Percentiles rank a stretch among this genome's conserved stretches.
These are phyloP conservation scores for Hybos culiciformis DNA, from an alignment of 2,888 invertebrate genomes.

Conservation along the genomic window DNA sequence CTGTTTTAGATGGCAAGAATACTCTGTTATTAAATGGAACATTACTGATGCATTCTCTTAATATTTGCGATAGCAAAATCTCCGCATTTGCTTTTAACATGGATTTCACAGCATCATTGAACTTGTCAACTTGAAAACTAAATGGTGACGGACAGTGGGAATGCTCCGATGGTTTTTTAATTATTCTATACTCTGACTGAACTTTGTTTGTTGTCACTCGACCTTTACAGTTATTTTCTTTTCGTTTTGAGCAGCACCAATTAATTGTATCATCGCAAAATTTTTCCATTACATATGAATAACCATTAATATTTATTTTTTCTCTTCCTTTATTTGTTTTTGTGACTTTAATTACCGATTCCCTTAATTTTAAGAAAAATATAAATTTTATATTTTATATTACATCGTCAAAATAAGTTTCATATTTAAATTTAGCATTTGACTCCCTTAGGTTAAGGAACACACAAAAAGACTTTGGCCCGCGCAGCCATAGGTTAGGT, in stretches of 20 bases:
- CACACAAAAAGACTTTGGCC: no score
- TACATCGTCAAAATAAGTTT: no score
- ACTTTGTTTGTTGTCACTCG: not conserved
- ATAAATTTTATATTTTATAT: no score
- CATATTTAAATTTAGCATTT: no score
- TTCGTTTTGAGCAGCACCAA: not conserved
- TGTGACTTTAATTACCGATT: no score
- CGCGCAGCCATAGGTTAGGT: no score
- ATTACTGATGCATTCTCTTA: not conserved
- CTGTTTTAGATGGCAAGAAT: not conserved
- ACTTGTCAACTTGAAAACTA: not conserved
- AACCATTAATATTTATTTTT: no score
- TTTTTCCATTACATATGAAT: no score
- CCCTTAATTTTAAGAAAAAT: no score
- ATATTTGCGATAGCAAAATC: not conserved
- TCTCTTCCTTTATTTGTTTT: no score
- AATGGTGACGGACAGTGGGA: not conserved
- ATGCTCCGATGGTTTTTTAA: not conserved
- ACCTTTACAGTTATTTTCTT: not conserved
- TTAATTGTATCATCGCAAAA: not conserved
- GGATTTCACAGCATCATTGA: not conserved
- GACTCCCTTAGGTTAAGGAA: no score
- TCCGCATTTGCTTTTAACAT: not conserved
- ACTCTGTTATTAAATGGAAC: not conserved
- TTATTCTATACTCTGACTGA: not conserved